phyloP scores from a whole-genome alignment of 2,888 invertebrate species.

The Ariolimax columbianus region DNA sequence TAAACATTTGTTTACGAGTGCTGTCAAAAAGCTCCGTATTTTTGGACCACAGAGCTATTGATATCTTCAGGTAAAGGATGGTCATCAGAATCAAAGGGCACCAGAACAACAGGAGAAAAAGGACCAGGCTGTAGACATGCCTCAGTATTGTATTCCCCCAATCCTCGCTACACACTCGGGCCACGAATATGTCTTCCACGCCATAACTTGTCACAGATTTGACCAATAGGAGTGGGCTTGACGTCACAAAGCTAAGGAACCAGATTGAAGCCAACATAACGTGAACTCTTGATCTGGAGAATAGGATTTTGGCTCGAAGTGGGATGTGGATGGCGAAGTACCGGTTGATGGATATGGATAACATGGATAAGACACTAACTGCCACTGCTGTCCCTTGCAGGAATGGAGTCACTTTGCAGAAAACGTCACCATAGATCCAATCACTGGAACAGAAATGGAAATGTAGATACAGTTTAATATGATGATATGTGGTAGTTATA shows the following conservation, averaged over 20 bases:
- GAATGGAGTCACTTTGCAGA: conserved; percentile 55
- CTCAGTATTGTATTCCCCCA: conserved; percentile 60
- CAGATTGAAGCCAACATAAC: conserved; percentile 64
- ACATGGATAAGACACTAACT: conserved; percentile 67
- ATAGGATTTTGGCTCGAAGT: conserved; percentile 42
- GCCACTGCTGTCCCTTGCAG: conserved; percentile 67
- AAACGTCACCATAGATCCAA: conserved; percentile 44
- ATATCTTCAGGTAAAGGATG: conserved; percentile 63
- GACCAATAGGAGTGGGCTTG: conserved; percentile 66
- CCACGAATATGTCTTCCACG: conserved; percentile 59
- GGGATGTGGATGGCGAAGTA: conserved; percentile 57
- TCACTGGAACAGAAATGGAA: conserved; percentile 15
- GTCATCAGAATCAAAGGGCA: conserved; percentile 66
- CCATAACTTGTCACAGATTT: conserved; percentile 59
- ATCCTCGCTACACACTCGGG: conserved; percentile 62
- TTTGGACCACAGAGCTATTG: conserved; percentile 64
- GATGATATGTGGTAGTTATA: not conserved
- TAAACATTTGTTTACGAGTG: conserved; percentile 33
- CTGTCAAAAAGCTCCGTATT: conserved; percentile 54
- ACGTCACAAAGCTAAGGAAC: conserved; percentile 61
- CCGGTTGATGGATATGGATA: conserved; percentile 67
- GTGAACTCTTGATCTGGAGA: conserved; percentile 57
- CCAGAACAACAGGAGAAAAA: conserved; percentile 63
- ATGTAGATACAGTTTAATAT: not conserved
- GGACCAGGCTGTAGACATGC: conserved; percentile 65